Percentiles rank a stretch among this genome's conserved stretches.
Evolutionary conservation across 2,113 vertebrate species (phyloP).

Genomic region (Thomomys bottae): DNA sequence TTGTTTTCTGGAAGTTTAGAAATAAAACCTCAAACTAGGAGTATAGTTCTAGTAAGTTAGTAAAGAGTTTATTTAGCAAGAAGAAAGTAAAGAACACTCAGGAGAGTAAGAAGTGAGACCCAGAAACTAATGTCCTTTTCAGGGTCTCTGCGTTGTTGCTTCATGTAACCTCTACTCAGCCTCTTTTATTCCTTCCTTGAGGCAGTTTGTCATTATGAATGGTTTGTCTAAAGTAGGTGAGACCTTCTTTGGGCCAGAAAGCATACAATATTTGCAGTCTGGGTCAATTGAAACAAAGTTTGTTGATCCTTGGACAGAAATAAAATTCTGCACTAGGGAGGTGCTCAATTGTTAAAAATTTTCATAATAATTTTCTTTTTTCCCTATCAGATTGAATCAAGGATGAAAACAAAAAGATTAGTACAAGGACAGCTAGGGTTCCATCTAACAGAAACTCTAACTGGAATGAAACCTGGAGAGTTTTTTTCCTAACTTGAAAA

Average conservation of each 20-base stretch:
- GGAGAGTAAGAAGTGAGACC: too few relatives aligned
- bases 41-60: too few relatives aligned
- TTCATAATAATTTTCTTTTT: neutral
- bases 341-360: neutral
- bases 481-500: constrained; percentile 53
- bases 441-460: neutral
- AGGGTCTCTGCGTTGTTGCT: too few relatives aligned
- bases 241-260: neutral
- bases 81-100: too few relatives aligned
- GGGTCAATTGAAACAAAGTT: neutral
- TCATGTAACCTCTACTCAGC: too few relatives aligned
- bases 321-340: neutral
- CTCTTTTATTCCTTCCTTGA: too few relatives aligned
- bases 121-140: too few relatives aligned
- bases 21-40: too few relatives aligned
- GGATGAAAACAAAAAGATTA: neutral
- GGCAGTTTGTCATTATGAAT: too few relatives aligned
- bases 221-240: too few relatives aligned
- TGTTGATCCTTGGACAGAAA: neutral
- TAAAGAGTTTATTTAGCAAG: too few relatives aligned
- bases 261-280: neutral
- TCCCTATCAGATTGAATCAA: neutral
- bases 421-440: neutral
- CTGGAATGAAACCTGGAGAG: neutral
- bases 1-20: too few relatives aligned